Conservation (phyloP, 2,797 vertebrate genomes). For the Phyllotis vaccarum region DNA sequence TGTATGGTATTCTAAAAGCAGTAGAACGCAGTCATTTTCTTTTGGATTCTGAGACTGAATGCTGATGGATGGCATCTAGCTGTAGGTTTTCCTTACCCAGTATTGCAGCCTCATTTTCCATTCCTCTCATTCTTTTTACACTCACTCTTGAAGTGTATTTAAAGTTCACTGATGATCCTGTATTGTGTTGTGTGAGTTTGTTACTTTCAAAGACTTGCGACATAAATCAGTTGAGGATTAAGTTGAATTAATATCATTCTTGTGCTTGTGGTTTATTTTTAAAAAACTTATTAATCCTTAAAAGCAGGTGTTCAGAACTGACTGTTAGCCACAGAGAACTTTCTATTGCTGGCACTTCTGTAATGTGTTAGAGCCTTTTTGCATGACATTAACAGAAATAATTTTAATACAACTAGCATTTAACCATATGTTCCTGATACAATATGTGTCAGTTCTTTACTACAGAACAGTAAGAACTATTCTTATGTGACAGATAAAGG, state of each 20-base stretch:
- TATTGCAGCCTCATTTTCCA: constrained; percentile 66
- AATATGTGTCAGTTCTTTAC: background rate
- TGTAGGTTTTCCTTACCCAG: constrained; percentile 44
- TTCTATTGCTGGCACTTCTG: background rate
- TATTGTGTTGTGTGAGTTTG: constrained; percentile 53
- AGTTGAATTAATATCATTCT: constrained; percentile 52
- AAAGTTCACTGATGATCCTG: constrained; percentile 59
- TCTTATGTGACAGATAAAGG: background rate
- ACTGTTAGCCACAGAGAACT: constrained; percentile 31
- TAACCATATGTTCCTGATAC: background rate
- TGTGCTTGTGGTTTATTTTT: constrained; percentile 14
- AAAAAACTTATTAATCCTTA: background rate
- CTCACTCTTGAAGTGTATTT: constrained; percentile 46
- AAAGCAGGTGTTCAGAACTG: background rate
- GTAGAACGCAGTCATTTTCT: constrained; percentile 34
- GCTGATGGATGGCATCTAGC: constrained; percentile 66
- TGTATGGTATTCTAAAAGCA: constrained; percentile 16
- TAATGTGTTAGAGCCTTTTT: constrained; percentile 13
- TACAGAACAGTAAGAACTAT: background rate
- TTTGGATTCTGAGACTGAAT: constrained; percentile 39
- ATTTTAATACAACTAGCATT: background rate
- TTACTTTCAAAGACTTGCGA: constrained; percentile 45
- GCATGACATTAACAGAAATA: constrained; percentile 2
- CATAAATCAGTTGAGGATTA: background rate
- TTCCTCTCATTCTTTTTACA: constrained; percentile 62